These are phyloP conservation scores for Metacarcinus magister DNA, from an alignment of 2,888 invertebrate genomes.

Conservation along the genomic window DNA sequence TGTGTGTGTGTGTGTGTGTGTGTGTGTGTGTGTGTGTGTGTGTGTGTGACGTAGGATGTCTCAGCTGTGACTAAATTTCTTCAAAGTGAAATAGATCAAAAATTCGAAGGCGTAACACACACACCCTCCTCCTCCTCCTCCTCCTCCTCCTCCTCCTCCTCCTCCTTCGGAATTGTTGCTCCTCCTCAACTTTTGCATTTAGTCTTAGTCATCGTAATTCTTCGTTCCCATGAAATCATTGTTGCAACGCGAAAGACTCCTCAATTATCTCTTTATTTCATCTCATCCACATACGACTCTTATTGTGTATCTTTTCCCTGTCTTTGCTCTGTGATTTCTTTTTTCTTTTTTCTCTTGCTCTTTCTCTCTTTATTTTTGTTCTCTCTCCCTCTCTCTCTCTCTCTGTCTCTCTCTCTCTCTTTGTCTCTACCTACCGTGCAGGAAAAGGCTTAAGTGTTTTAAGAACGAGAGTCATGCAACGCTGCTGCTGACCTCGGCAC, in stretches of 20 bases:
- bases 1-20: too few species aligned
- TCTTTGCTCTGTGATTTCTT: too few species aligned
- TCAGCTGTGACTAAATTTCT: too few species aligned
- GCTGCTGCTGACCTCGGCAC: conserved; percentile 4
- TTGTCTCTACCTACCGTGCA: neutral
- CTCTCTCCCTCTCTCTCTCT: conserved; percentile 2
- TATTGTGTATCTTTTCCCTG: too few species aligned
- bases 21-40: too few species aligned
- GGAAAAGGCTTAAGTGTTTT: conserved; percentile 12
- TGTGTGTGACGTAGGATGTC: too few species aligned
- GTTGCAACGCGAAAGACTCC: neutral
- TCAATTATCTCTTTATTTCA: neutral
- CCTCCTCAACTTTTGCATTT: neutral
- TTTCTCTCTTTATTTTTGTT: neutral
- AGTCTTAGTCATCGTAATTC: conserved; percentile 9
- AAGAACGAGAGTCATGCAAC: conserved; percentile 9
- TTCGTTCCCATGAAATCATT: conserved; percentile 2
- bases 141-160: neutral
- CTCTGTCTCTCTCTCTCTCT: conserved; percentile 11
- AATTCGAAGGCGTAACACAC: too few species aligned
- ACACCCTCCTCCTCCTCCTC: neutral
- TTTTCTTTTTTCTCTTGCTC: neutral
- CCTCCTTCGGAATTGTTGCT: conserved; percentile 10
- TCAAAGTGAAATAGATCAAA: too few species aligned
- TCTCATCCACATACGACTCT: neutral